Evolutionary conservation across 2,888 invertebrate genomes (phyloP).

Genomic region (Stomorhina lunata): DNA sequence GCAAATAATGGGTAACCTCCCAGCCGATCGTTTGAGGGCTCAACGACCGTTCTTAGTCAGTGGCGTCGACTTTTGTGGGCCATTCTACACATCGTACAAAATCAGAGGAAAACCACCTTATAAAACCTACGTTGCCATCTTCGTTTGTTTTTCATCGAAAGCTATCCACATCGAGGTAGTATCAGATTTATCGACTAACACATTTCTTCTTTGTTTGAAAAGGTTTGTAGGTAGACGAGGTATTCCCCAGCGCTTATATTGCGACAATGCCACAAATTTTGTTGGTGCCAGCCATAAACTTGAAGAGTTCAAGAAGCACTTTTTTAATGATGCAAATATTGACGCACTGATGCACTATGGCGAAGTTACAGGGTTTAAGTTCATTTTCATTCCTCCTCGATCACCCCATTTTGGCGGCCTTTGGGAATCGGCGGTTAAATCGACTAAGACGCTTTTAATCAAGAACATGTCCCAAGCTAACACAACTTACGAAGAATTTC

Average conservation of each 20-base stretch:
- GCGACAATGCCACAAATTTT: conserved; percentile 15
- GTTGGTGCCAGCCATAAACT: not conserved
- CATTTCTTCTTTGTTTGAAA: not conserved
- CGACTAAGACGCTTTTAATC: no score
- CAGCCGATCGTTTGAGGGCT: conserved; percentile 33
- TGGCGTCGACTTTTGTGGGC: not conserved
- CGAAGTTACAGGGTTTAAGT: conserved; percentile 38
- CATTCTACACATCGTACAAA: not conserved
- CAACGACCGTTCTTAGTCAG: not conserved
- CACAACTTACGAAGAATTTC: no score
- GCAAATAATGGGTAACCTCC: conserved; percentile 58
- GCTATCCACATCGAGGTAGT: not conserved
- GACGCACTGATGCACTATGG: not conserved
- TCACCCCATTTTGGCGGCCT: conserved; percentile 63
- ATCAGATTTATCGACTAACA: no score
- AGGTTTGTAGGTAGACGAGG: not conserved
- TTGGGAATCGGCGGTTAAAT: conserved; percentile 61
- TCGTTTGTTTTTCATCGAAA: not conserved
- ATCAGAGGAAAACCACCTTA: no score
- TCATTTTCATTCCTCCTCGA: no score
- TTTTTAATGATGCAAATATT: not conserved
- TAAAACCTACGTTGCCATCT: no score
- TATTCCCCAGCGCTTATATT: not conserved
- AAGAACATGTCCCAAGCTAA: no score
- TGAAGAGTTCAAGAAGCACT: not conserved